Conservation (phyloP, 2,888 invertebrate genomes). For the Drosophila kokeensis region DNA sequence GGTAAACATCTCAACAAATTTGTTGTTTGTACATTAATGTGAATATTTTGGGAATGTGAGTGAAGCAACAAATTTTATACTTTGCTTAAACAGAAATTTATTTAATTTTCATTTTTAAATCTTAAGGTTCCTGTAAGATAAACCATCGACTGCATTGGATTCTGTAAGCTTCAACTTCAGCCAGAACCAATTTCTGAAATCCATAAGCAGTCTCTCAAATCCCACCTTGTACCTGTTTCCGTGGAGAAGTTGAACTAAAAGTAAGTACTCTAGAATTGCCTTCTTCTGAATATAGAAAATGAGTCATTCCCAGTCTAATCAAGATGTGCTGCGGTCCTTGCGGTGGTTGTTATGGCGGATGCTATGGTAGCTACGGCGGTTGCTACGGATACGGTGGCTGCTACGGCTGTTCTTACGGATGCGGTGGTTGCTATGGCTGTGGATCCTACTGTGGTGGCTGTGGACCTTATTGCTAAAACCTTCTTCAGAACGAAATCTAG, state of each 20-base stretch:
- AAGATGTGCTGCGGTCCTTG: conserved; percentile 17
- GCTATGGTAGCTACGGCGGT: neutral
- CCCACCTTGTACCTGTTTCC: too few relatives aligned
- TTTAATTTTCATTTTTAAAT: neutral
- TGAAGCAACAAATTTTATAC: too few relatives aligned
- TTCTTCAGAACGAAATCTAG: conserved; percentile 23
- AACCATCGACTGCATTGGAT: too few relatives aligned
- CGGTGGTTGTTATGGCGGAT: conserved; percentile 1
- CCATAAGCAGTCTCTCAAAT: too few relatives aligned
- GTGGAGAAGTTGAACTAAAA: too few relatives aligned
- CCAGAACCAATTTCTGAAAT: too few relatives aligned
- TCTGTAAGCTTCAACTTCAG: too few relatives aligned
- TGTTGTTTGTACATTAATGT: conserved; percentile 1
- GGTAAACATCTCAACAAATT: too few relatives aligned
- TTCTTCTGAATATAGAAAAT: too few relatives aligned
- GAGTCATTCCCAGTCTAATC: neutral
- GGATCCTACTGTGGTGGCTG: conserved; percentile 20
- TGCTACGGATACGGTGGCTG: neutral
- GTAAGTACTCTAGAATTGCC: neutral
- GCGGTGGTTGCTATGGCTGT: neutral
- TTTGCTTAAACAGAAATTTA: too few relatives aligned
- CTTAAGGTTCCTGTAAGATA: too few relatives aligned
- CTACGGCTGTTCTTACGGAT: neutral
- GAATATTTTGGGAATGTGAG: too few relatives aligned
- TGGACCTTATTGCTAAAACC: neutral